Conservation (phyloP, 2,113 vertebrate species). For the Gobius niger region DNA sequence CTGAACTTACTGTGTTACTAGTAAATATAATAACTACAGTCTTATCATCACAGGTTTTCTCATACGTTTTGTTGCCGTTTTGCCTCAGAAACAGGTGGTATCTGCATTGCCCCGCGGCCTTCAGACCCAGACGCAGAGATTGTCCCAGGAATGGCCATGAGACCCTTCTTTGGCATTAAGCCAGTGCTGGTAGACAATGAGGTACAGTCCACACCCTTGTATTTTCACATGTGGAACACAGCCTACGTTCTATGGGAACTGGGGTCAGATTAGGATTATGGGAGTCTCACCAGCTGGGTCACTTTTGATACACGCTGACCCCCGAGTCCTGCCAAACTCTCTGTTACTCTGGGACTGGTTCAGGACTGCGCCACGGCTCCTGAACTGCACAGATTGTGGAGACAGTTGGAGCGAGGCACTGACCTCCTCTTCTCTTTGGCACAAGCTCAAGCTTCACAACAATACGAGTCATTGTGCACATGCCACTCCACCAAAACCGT, state of each 20-base stretch:
- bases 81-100: conserved; percentile 81
- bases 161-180: conserved; percentile 81
- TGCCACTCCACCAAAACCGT: not conserved
- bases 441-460: conserved; percentile 1
- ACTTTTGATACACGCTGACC: conserved; percentile 55
- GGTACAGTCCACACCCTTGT: conserved; percentile 50
- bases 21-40: not conserved
- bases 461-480: not conserved
- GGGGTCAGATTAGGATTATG: conserved; percentile 68
- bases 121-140: conserved; percentile 78
- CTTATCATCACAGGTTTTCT: not conserved
- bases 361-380: conserved; percentile 17
- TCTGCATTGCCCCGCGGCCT: conserved; percentile 80
- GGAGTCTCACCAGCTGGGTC: conserved; percentile 60
- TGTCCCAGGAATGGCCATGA: conserved; percentile 82
- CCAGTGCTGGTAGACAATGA: conserved; percentile 78
- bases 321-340: conserved; percentile 29
- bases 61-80: conserved; percentile 26
- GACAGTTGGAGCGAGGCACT: conserved; percentile 56
- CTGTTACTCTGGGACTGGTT: conserved; percentile 16
- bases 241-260: conserved; percentile 27
- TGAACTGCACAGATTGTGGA: conserved; percentile 53
- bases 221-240: conserved; percentile 21
- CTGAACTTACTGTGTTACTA: not conserved
- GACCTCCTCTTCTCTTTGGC: conserved; percentile 7